Conservation (phyloP, 2,113 vertebrate species). For the Anoura caudifer region DNA sequence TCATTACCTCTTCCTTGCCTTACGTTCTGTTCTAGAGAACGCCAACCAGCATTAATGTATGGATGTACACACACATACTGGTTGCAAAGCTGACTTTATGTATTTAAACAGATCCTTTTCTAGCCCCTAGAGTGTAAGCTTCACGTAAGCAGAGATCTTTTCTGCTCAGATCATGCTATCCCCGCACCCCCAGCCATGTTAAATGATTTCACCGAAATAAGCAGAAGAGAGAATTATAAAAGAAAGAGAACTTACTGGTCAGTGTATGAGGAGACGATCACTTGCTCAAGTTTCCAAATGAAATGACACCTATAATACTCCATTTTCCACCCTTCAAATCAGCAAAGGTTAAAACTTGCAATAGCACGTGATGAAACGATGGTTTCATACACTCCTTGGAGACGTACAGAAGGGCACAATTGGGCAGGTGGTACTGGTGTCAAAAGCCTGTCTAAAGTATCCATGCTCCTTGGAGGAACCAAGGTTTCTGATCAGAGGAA, state of each 20-base stretch:
- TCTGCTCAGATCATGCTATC: neutral
- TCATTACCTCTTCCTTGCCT: neutral
- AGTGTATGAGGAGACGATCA: neutral
- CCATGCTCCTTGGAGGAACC: neutral
- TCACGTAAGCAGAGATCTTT: neutral
- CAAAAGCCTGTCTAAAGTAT: neutral
- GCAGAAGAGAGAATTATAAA: neutral
- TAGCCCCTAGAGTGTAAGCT: neutral
- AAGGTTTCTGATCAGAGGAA: neutral
- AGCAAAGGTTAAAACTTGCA: neutral
- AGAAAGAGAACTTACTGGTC: neutral
- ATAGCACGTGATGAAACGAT: neutral
- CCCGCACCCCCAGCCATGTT: neutral
- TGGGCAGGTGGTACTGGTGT: neutral
- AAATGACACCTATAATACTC: neutral
- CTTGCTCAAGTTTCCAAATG: neutral
- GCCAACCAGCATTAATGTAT: neutral
- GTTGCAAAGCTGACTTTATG: neutral
- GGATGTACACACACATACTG: neutral
- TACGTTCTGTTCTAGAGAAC: neutral
- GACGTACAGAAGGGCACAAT: rapidly evolving
- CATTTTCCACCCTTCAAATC: neutral
- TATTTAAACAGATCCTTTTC: neutral
- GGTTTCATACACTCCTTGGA: neutral
- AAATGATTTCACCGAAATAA: neutral